Percentiles rank a stretch among this genome's conserved stretches.
Conservation (phyloP, 1,140 invertebrate species). For the Metopolophium dirhodum region DNA sequence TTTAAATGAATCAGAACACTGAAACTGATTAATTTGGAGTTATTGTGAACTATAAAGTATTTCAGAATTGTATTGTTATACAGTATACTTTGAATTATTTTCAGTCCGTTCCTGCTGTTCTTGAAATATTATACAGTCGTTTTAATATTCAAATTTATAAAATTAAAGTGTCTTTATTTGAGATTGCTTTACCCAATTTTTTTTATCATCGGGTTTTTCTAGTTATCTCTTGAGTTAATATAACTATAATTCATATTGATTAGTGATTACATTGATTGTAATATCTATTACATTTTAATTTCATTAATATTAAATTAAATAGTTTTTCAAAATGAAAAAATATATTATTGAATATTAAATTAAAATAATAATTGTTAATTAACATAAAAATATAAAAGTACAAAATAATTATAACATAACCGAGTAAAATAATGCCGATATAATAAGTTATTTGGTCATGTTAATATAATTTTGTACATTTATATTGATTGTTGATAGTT, state of each 20-base stretch:
- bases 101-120: not conserved
- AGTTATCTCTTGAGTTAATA: not conserved
- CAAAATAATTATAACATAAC: not conserved
- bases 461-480: too few species aligned
- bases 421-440: not conserved
- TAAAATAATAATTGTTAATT: not conserved
- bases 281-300: not conserved
- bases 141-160: not conserved
- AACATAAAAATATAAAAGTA: not conserved
- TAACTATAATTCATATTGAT: not conserved
- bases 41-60: not conserved
- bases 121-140: not conserved
- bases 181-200: not conserved
- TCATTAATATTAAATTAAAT: not conserved
- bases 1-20: not conserved
- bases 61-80: not conserved
- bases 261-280: not conserved
- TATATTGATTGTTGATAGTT: too few species aligned
- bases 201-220: not conserved
- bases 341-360: not conserved
- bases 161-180: not conserved
- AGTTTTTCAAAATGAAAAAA: not conserved
- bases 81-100: too few species aligned
- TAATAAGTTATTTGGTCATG: too few species aligned
- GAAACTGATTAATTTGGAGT: not conserved